Evolutionary conservation across 2,797 vertebrate genomes (phyloP), one percentile per base, ranked within the genome.

Genomic region (Holocentrus rufus): DNA sequence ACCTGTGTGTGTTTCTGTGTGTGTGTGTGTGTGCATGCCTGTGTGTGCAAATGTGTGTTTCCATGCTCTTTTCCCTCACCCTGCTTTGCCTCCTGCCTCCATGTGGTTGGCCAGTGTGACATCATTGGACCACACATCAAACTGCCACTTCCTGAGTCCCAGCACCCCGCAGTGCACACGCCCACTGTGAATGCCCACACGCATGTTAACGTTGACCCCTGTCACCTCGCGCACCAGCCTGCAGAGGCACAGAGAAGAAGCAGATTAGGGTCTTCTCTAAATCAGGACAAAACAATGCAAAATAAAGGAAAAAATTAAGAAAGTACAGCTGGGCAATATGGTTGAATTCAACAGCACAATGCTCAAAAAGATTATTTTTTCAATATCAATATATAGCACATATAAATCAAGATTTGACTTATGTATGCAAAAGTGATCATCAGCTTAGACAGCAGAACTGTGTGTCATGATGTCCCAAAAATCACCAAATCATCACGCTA

Each of bases 181-280:
- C 7, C 97, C 97, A 0, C 97, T 98, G 93, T 99, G 97, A 87
- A 99, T 99, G 82, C 97, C 97, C 14, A 98, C 97, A 0, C 97
- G 96, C 97, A 98, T 99, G 95, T 98, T 98, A 10, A 98, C 97
- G n/a, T 98, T 98, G 78, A 98, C 97, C 23, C 97, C 97, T 0
- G 97, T 99, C 76, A 98, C 97, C 91, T 99, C 97, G 0, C 97
- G 95, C 69, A 98, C 97, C 91, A 99, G 91, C 92, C 97, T 98
- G 76, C 49, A 77, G 7, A 13, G 31, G 80, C 15, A 50, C 58
- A 36, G 2, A 10, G 10, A 22, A 52, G 5, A 39, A 30, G 7
- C 25, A 20, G 7, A 18, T 76, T 14, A 59, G 57, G 1, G 6
- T 82, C 31, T 22, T 18, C 7, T 42, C 27, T 9, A 2, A 14